Conservation (phyloP, 2,888 invertebrate species). For the Ichneumoninae sp. region DNA sequence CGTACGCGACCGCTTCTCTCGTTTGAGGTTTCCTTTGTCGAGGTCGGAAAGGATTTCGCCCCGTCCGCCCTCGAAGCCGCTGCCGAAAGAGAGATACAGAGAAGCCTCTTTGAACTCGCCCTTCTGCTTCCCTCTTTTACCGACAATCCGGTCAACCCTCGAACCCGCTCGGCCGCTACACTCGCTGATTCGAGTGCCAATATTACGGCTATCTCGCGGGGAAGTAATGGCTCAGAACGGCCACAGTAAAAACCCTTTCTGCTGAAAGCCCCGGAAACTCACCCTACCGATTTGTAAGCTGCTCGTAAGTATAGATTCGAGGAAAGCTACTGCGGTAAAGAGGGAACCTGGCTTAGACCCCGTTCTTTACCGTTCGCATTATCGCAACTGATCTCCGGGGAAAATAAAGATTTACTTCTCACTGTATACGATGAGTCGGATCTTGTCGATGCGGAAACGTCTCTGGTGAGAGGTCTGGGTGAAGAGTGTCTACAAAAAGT, state of each 20-base stretch:
- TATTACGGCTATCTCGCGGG: constrained; percentile 43
- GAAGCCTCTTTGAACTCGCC: constrained; percentile 28
- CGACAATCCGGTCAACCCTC: not conserved
- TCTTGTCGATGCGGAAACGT: not conserved
- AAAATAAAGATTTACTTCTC: not conserved
- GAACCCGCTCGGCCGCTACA: constrained; percentile 11
- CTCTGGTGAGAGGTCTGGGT: not conserved
- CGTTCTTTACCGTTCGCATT: constrained; percentile 41
- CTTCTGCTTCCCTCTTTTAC: not conserved
- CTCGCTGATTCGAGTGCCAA: constrained; percentile 52
- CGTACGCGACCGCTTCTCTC: constrained; percentile 48
- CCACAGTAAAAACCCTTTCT: not conserved
- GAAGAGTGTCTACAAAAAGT: not conserved
- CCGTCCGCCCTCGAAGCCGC: constrained; percentile 8
- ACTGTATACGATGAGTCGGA: not conserved
- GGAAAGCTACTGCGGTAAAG: constrained; percentile 2
- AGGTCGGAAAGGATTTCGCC: constrained; percentile 57
- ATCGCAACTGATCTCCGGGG: constrained; percentile 11
- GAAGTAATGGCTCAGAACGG: constrained; percentile 39
- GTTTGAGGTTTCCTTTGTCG: constrained; percentile 66
- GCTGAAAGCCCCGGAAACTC: constrained; percentile 16
- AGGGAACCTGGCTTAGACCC: not conserved
- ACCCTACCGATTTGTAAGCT: constrained; percentile 31
- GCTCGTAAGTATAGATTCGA: constrained; percentile 16
- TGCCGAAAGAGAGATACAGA: constrained; percentile 22